Conservation (phyloP, 2,113 vertebrate genomes). For the Lichenostomus cassidix region DNA sequence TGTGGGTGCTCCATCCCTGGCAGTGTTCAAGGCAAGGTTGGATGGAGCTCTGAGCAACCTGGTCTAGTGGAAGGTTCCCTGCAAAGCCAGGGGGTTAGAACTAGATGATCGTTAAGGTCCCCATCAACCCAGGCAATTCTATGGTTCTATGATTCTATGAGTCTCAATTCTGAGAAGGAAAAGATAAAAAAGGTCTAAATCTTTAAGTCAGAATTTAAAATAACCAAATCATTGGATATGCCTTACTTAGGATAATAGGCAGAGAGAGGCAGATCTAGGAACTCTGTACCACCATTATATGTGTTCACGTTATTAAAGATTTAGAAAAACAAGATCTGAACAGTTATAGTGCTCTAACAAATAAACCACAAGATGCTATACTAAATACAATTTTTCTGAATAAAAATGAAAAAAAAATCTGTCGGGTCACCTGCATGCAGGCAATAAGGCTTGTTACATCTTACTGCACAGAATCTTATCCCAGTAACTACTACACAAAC, state of each 20-base stretch:
- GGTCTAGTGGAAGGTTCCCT: background rate
- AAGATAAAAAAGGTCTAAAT: background rate
- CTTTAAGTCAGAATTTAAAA: background rate
- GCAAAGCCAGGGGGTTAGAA: background rate
- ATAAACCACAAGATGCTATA: background rate
- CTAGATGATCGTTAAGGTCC: background rate
- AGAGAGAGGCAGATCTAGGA: background rate
- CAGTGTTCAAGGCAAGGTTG: background rate
- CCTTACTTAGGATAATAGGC: background rate
- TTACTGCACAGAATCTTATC: background rate
- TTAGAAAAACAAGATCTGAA: background rate
- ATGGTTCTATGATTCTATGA: background rate
- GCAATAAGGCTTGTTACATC: background rate
- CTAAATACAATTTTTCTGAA: background rate
- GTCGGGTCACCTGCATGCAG: background rate
- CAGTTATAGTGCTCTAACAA: background rate
- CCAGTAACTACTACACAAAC: background rate
- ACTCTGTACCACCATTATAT: background rate
- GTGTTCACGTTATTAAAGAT: background rate
- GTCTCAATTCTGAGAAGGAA: background rate
- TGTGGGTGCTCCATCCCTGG: too few relatives aligned
- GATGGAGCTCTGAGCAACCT: background rate
- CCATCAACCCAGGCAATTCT: background rate
- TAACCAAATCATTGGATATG: background rate
- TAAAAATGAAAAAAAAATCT: background rate